These are phyloP conservation scores for Acleris sparsana DNA, from an alignment of 2,888 invertebrate species.

Conservation along the genomic window DNA sequence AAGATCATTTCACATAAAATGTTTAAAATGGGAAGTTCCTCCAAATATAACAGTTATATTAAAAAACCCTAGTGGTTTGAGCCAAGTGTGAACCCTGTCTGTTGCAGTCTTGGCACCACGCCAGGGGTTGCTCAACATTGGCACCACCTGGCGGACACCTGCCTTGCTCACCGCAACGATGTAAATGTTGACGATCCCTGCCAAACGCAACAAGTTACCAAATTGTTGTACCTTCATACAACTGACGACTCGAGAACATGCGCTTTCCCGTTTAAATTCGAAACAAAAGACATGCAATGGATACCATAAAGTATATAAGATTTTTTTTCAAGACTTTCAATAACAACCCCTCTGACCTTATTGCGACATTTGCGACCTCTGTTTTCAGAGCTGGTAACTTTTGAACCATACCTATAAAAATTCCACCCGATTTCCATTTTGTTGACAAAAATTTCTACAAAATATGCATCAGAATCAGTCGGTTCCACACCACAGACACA, in stretches of 20 bases:
- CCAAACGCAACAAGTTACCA: slow-evolving; percentile 14
- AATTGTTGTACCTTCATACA: neutral
- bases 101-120: slow-evolving; percentile 3
- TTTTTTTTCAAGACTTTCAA: too few relatives aligned
- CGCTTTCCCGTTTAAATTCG: neutral
- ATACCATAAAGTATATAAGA: too few relatives aligned
- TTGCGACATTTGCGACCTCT: too few relatives aligned
- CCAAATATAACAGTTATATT: neutral
- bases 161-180: neutral
- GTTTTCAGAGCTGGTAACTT: too few relatives aligned
- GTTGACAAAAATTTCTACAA: too few relatives aligned
- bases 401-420: too few relatives aligned
- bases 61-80: neutral
- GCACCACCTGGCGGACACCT: slow-evolving; percentile 12
- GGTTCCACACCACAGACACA: too few relatives aligned
- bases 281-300: neutral
- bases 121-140: slow-evolving; percentile 8
- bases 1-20: too few relatives aligned
- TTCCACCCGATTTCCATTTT: too few relatives aligned
- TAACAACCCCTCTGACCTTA: too few relatives aligned
- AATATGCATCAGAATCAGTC: too few relatives aligned
- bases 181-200: slow-evolving; percentile 3
- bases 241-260: neutral
- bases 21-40: too few relatives aligned
- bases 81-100: neutral